phyloP scores from a whole-genome alignment of 2,113 vertebrate genomes.

The Bungarus multicinctus region DNA sequence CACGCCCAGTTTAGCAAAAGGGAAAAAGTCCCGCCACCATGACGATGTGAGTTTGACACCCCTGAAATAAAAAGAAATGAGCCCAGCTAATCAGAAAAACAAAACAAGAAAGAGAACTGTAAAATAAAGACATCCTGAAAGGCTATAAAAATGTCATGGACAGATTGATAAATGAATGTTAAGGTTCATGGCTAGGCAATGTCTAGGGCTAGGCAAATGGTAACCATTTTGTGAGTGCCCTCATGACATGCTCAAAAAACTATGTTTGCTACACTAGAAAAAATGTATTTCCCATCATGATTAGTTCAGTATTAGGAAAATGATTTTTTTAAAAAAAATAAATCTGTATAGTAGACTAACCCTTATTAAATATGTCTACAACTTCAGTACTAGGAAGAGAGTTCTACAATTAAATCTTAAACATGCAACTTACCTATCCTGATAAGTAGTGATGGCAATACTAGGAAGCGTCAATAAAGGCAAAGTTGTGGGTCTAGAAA shows the following conservation, averaged over 20 bases:
- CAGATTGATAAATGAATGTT: not conserved
- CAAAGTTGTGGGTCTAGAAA: slow-evolving; percentile 84
- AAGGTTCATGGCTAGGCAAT: not conserved
- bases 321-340: not conserved
- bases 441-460: slow-evolving; percentile 89
- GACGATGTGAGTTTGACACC: too few relatives aligned
- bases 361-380: not conserved
- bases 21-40: too few relatives aligned
- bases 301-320: not conserved
- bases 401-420: not conserved
- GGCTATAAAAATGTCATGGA: not conserved
- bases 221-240: not conserved
- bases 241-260: not conserved
- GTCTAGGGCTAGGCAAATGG: not conserved
- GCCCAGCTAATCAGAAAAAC: not conserved
- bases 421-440: slow-evolving; percentile 78
- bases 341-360: not conserved
- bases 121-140: not conserved
- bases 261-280: not conserved
- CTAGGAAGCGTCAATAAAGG: slow-evolving; percentile 80
- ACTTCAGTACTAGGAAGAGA: not conserved
- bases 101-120: not conserved
- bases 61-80: not conserved
- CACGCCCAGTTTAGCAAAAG: too few relatives aligned
- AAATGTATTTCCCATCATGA: not conserved